A percentile compares a stretch with the other conserved stretches of the same genome.
Conservation (phyloP, 2,113 vertebrate genomes). For the Gallinago paraguaiae region DNA sequence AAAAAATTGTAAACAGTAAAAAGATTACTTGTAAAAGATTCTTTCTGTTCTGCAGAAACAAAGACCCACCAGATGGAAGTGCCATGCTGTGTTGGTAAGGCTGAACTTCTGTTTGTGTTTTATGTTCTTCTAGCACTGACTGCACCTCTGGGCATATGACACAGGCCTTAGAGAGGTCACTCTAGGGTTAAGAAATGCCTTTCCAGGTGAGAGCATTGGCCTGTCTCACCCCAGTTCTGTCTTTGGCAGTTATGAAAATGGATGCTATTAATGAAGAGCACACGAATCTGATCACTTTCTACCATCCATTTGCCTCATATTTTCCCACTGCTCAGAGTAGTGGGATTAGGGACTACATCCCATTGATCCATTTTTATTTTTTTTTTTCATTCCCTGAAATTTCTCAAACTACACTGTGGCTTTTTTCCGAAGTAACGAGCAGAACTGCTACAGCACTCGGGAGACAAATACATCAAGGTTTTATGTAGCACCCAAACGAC, state of each 20-base stretch:
- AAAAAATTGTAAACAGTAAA: background rate
- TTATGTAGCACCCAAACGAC: background rate
- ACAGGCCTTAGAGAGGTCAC: background rate
- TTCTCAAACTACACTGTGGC: background rate
- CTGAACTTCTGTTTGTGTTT: background rate
- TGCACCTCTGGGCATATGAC: accelerated
- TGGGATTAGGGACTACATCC: background rate
- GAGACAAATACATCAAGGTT: background rate
- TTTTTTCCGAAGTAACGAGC: background rate
- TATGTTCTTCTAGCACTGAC: background rate
- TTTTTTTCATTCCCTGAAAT: background rate
- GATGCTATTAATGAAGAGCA: background rate
- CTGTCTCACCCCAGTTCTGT: background rate
- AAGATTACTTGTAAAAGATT: background rate
- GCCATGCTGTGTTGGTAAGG: background rate
- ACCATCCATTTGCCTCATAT: background rate
- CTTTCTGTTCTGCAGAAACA: background rate
- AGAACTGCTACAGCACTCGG: background rate
- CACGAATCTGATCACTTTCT: background rate
- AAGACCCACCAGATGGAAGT: background rate
- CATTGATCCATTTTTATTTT: no score
- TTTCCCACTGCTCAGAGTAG: background rate
- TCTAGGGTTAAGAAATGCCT: background rate
- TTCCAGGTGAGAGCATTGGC: background rate
- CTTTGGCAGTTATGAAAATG: background rate